Conservation (phyloP, 2,113 vertebrate species). For the Colinus virginianus region DNA sequence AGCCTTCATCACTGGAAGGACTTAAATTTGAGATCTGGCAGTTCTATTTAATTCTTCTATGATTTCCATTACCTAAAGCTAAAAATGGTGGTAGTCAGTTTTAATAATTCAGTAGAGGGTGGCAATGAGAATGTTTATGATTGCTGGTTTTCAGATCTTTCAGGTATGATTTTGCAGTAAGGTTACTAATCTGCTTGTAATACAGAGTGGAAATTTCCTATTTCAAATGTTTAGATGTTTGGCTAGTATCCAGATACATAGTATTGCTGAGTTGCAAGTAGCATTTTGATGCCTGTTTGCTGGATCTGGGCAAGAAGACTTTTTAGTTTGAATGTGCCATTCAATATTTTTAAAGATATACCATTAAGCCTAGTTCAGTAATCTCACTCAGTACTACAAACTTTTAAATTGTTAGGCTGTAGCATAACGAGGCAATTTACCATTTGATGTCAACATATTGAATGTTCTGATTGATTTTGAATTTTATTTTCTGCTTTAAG, state of each 20-base stretch:
- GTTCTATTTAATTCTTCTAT: not conserved
- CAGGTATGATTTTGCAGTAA: not conserved
- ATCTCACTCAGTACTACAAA: not conserved
- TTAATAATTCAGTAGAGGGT: not conserved
- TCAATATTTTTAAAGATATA: not conserved
- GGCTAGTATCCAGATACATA: not conserved
- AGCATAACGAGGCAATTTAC: not conserved
- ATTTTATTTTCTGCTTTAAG: slow-evolving; percentile 12
- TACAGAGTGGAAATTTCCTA: slow-evolving; percentile 35
- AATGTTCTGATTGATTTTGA: not conserved
- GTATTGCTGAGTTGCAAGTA: not conserved
- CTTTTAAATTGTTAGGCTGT: not conserved
- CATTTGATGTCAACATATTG: not conserved
- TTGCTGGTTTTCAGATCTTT: not conserved
- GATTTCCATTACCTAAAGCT: not conserved
- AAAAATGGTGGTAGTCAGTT: not conserved
- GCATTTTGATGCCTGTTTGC: not conserved
- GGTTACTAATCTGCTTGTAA: slow-evolving; percentile 1
- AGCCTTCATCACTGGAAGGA: not conserved
- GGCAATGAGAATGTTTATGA: not conserved
- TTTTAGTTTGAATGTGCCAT: not conserved
- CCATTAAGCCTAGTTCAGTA: not conserved
- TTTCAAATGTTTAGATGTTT: slow-evolving; percentile 5
- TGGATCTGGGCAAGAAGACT: not conserved
- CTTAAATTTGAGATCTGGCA: not conserved